Percentiles rank a stretch among this genome's conserved stretches.
Conservation (phyloP, 2,888 invertebrate species). For the Aspidiotus rigidus region DNA sequence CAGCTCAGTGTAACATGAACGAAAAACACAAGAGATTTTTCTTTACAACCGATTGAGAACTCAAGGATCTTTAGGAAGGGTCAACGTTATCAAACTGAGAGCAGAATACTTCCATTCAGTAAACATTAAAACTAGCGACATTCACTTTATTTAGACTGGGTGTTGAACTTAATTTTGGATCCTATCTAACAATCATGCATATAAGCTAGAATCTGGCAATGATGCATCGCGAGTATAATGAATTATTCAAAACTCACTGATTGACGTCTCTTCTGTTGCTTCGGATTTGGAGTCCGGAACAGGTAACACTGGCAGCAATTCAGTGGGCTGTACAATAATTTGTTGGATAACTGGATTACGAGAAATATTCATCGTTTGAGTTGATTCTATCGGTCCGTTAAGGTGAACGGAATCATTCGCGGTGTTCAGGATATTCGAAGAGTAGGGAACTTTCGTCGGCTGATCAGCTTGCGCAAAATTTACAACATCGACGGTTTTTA, state of each 20-base stretch:
- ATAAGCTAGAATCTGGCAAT: no score
- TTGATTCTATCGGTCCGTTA: not conserved
- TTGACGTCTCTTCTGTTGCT: conserved; percentile 37
- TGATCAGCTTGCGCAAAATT: not conserved
- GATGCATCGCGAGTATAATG: no score
- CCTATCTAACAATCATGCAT: no score
- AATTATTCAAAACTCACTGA: not conserved
- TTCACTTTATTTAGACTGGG: no score
- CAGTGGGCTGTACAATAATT: conserved; percentile 72
- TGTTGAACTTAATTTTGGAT: no score
- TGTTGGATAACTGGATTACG: conserved; percentile 45
- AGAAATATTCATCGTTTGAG: conserved; percentile 10
- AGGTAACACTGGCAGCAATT: conserved; percentile 60
- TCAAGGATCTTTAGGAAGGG: no score
- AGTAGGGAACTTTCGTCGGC: conserved; percentile 7
- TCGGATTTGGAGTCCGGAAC: conserved; percentile 37
- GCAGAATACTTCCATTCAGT: no score
- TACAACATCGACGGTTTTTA: not conserved
- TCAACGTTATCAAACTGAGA: no score
- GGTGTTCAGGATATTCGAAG: conserved; percentile 11
- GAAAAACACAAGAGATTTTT: no score
- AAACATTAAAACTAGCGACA: no score
- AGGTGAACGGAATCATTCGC: conserved; percentile 2
- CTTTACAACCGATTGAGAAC: no score
- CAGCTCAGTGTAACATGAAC: no score